Base-by-base conservation (phyloP, 2,797 vertebrate genomes). In the Ambastaia sidthimunki region DNA sequence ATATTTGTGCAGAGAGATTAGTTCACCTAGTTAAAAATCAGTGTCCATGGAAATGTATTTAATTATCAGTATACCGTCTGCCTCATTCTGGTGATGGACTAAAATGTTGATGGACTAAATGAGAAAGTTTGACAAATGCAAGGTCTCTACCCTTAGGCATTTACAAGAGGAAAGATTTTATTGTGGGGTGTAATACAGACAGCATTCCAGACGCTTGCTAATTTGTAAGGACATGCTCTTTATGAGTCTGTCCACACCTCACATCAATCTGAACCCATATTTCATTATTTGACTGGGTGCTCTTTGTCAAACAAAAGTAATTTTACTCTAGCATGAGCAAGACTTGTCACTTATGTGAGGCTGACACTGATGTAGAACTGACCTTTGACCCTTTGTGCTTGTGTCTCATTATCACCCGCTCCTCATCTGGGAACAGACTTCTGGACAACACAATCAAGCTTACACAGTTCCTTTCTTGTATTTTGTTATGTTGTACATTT, bases 311-410 rank as follows among this genome's bases (percentile, higher is more conserved):
- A 85, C 86, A 71, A 50, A 16, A 83, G 89, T 87, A 91, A 92
- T 92, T 91, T 86, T 90, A 88, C 87, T 91, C 89, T 88, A 88
- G 86, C 90, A 91, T 89, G 87, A 91, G 70, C 21, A 76, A 78
- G 80, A 81, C 86, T 85, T 70, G 59, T 81, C 83, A 83, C 68
- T 78, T 67, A 74, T 84, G 76, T 77, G 81, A 82, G 77, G 76
- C 50, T 60, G 78, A 74, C 69, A 70, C 50, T 21, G 44, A 79
- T 48, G 68, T 34, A 76, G 28, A 68, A 31, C 59, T 78, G 69
- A 85, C 82, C 67, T 73, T 44, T 72, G 73, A 76, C 76, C 76
- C 54, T 25, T 16, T 3, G 16, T 31, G 34, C 70, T 80, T 80
- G 63, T 68, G 63, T 74, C 69, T 73, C 63, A 77, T 83, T 85